These are phyloP conservation scores for Esperia sulphurella DNA, from an alignment of 2,888 invertebrate genomes.

Conservation along the genomic window DNA sequence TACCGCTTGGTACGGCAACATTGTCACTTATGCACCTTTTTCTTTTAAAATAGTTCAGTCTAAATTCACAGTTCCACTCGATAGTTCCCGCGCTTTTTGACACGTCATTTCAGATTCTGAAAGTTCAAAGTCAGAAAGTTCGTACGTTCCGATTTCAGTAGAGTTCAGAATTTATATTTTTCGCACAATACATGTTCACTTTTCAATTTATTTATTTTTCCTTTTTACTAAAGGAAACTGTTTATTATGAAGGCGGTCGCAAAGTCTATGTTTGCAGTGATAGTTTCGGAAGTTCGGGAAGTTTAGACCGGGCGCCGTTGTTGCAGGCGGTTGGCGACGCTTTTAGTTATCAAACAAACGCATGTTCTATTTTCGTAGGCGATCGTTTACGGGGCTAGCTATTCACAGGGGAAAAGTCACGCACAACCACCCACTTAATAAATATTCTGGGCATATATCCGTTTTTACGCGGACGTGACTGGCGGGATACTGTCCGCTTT, in stretches of 20 bases:
- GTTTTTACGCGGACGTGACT: slow-evolving; percentile 79
- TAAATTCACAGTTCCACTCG: slow-evolving; percentile 30
- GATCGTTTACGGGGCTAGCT: slow-evolving; percentile 69
- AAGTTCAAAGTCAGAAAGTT: background rate
- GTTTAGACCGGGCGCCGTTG: slow-evolving; percentile 13
- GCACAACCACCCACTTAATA: slow-evolving; percentile 80
- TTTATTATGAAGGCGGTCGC: background rate
- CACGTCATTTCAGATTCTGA: slow-evolving; percentile 38
- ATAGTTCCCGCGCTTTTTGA: slow-evolving; percentile 40
- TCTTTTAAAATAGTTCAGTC: slow-evolving; percentile 24
- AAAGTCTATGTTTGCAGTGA: background rate
- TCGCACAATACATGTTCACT: background rate
- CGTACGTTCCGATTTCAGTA: background rate
- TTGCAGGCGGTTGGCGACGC: slow-evolving; percentile 36
- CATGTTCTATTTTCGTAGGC: slow-evolving; percentile 62
- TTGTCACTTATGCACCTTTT: slow-evolving; percentile 57
- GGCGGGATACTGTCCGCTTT: slow-evolving; percentile 74
- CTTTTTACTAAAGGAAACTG: background rate
- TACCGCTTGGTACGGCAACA: slow-evolving; percentile 93
- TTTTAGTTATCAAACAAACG: slow-evolving; percentile 68
- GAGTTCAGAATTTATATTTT: background rate
- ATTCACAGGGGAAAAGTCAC: slow-evolving; percentile 77
- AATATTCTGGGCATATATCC: slow-evolving; percentile 82
- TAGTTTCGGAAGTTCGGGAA: background rate
- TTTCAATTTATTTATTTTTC: background rate